phyloP scores from a whole-genome alignment of 2,888 invertebrate genomes.

The Glyphotaelius pellucidus region DNA sequence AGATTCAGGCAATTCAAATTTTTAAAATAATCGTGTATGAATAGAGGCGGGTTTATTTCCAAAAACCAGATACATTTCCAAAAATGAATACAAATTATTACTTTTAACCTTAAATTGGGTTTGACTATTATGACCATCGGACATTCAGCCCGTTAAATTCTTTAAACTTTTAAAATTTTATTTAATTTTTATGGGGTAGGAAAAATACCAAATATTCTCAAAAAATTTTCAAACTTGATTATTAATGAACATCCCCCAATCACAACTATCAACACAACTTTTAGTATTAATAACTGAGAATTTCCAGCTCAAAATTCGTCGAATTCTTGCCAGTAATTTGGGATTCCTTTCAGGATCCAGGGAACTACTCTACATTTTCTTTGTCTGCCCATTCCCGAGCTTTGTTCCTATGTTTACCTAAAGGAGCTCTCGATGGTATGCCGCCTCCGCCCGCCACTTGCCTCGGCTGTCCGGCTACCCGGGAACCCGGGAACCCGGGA shows the following conservation, averaged over 20 bases:
- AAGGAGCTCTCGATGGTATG: background rate
- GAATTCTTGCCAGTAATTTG: conserved; percentile 6
- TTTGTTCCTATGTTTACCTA: conserved; percentile 37
- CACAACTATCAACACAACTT: background rate
- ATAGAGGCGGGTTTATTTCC: too few relatives aligned
- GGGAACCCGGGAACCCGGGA: background rate
- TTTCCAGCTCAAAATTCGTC: background rate
- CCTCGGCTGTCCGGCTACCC: background rate
- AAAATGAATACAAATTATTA: too few relatives aligned
- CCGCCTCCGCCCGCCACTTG: background rate
- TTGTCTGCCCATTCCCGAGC: conserved; percentile 20
- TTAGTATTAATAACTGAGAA: background rate
- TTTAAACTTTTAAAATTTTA: too few relatives aligned
- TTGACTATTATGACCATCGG: too few relatives aligned
- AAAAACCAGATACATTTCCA: too few relatives aligned
- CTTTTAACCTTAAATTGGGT: too few relatives aligned
- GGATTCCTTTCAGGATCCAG: conserved; percentile 11
- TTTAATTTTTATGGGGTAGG: too few relatives aligned
- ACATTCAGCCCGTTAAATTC: too few relatives aligned
- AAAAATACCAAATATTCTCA: background rate
- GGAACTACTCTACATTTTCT: conserved; percentile 8
- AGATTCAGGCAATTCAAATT: too few relatives aligned
- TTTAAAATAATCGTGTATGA: too few relatives aligned
- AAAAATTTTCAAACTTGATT: background rate
- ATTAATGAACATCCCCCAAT: background rate